phyloP scores from a whole-genome alignment of 1,140 invertebrate species.

The Drosophila sp. region DNA sequence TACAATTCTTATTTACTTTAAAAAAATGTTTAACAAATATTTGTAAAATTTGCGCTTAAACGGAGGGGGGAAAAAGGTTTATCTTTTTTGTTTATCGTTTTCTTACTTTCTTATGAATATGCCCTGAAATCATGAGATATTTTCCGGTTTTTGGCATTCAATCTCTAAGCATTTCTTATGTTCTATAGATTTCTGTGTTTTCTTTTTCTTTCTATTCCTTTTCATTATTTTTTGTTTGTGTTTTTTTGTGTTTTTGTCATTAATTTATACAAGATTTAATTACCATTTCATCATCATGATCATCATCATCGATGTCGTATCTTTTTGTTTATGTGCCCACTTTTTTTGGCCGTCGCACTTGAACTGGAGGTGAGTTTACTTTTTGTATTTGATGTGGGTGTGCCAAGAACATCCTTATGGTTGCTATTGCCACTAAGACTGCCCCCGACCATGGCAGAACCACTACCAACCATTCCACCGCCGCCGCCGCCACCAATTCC shows the following conservation, averaged over 20 bases:
- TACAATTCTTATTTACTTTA: not conserved
- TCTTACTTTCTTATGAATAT: not conserved
- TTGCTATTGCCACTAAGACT: not conserved
- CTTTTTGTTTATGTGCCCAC: conserved; percentile 73
- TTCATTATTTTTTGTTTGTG: not conserved
- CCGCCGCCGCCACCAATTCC: conserved; percentile 9
- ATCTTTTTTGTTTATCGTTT: not conserved
- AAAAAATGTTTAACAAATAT: not conserved
- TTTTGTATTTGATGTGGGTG: conserved; percentile 72
- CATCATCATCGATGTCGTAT: conserved; percentile 77
- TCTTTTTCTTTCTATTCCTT: not conserved
- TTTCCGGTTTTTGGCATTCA: conserved; percentile 10
- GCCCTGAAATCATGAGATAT: conserved; percentile 12
- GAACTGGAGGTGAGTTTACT: conserved; percentile 71
- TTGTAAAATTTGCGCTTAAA: not conserved
- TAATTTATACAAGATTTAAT: conserved; percentile 3
- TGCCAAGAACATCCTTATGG: conserved; percentile 59
- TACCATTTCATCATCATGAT: conserved; percentile 48
- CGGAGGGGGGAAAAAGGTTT: not conserved
- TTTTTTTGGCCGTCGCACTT: conserved; percentile 74
- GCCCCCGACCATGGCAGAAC: not conserved
- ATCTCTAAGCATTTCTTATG: conserved; percentile 9
- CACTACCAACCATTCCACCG: conserved; percentile 5
- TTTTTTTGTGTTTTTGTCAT: not conserved
- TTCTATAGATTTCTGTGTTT: not conserved